These are phyloP conservation scores for Drosophila limbata DNA, from an alignment of 2,888 invertebrate genomes.

Conservation along the genomic window DNA sequence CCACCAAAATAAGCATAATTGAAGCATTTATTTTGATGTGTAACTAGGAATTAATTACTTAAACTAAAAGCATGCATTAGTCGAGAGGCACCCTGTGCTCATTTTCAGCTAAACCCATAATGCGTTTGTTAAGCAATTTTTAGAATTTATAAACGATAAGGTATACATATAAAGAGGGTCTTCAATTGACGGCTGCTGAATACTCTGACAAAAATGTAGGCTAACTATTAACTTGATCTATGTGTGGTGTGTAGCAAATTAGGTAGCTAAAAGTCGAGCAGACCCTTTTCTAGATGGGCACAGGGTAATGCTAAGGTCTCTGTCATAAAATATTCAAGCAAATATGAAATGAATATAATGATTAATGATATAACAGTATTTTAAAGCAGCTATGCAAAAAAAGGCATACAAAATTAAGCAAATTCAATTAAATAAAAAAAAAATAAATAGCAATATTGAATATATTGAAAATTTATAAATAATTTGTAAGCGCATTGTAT, in stretches of 20 bases:
- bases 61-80: not conserved
- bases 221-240: not conserved
- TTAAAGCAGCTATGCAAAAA: conserved; percentile 27
- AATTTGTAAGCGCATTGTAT: conserved; percentile 36
- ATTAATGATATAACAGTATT: conserved; percentile 47
- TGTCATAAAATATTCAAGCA: conserved; percentile 1
- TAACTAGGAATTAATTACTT: conserved; percentile 16
- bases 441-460: conserved; percentile 2
- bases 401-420: conserved; percentile 21
- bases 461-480: conserved; percentile 22
- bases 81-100: conserved; percentile 18
- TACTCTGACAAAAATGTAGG: not conserved
- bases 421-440: conserved; percentile 9
- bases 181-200: not conserved
- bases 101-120: not conserved
- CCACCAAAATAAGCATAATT: conserved; percentile 46
- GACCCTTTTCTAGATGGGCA: not conserved
- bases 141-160: conserved; percentile 10
- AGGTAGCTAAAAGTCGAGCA: not conserved
- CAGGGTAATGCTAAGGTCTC: conserved; percentile 15
- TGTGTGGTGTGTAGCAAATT: not conserved
- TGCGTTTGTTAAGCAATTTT: not conserved
- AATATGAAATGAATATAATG: conserved; percentile 6
- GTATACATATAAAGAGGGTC: not conserved
- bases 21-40: conserved; percentile 65